Base-by-base conservation (phyloP, 2,888 invertebrate species). In the Acleris cristana region DNA sequence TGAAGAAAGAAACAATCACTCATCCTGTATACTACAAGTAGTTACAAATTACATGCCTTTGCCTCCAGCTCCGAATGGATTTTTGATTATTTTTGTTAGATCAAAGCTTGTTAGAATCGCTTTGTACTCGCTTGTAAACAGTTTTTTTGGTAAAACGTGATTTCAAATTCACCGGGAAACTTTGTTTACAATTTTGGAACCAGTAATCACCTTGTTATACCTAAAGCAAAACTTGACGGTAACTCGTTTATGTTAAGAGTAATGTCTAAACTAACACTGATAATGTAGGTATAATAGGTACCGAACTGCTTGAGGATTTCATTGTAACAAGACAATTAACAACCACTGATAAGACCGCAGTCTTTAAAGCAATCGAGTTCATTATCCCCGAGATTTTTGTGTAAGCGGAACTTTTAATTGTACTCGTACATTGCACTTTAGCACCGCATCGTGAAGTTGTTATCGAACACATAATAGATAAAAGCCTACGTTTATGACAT, bases 1-100 rank as follows among this genome's bases (percentile, higher is more conserved):
- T 71, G 74, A 73, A 71, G 75, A 77, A 76, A 76, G 70, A 67
- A 72, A 72, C 70, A 69, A 69, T 69, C 69, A 65, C 65, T 69
- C 65, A 69, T 57, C n/a, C 18, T 54, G 53, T 49, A 53, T 57
- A 58, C 58, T 67, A 40, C 40, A 12, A 12, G 14, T 40, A 54
- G 58, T 58, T 54, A 67, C 67, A 67, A 67, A 67, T 67, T 67
- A 63, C 56, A 66, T 56, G 56, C 58, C 62, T 58, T 58, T 34
- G 62, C 53, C 63, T 52, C 62, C 67, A 58, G 67, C 49, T 19
- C 19, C 40, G 57, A 48, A 56, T 61, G 51, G 54, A 52, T 48
- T 67, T 62, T 53, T 58, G 62, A 67, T 58, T 67, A 44, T 63
- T 63, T 63, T 67, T 67, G 52, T 62, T 53, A 49, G 67, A 58